Evolutionary conservation across 2,113 vertebrate genomes (phyloP), one percentile per base, ranked within the genome.

Genomic region (Chlamydotis undulata): DNA sequence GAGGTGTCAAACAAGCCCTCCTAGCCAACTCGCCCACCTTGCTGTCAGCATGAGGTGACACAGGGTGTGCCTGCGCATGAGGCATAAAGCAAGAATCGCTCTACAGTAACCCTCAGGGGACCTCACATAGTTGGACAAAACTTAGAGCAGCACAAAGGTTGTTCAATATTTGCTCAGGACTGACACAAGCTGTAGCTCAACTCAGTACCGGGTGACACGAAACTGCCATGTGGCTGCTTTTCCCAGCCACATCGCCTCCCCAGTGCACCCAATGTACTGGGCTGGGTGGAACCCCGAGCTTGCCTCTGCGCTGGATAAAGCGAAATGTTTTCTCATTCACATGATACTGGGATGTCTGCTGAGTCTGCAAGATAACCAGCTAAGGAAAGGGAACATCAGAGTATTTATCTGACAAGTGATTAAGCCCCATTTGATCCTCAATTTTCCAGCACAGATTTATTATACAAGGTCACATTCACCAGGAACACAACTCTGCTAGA

Each of bases 61-160:
- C 0, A 10, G 49, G 35, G 2, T 6, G 76, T 8, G 33, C 37
- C 45, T 1, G 7, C 37, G 33, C 41, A 7, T 0, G 2, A 8
- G 39, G 33, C 17, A 5, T 22, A 9, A 41, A 35, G 65, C 35
- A 4, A 26, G 60, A 1, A 4, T 17, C 3, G 0, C 26, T 19
- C 69, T 39, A 53, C 39, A 5, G 33, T 10, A 29, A 37, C n/a
- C n/a, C 41, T 13, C 49, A 10, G 33, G 61, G 43, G 12, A 57
- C 29, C 35, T 52, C 4, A 3, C 23, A 6, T 0, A 35, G 15
- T 25, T 7, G 41, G 59, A 5, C 22, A 61, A 45, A 87, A 74
- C 79, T 63, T 18, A 2, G 28, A 63, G 75, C 28, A 55, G 65
- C 37, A 1, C 0, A 23, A 52, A 67, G 19, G 33, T 0, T 39